Conservation (phyloP, 2,797 vertebrate genomes). For the Rhinogobio ventralis region DNA sequence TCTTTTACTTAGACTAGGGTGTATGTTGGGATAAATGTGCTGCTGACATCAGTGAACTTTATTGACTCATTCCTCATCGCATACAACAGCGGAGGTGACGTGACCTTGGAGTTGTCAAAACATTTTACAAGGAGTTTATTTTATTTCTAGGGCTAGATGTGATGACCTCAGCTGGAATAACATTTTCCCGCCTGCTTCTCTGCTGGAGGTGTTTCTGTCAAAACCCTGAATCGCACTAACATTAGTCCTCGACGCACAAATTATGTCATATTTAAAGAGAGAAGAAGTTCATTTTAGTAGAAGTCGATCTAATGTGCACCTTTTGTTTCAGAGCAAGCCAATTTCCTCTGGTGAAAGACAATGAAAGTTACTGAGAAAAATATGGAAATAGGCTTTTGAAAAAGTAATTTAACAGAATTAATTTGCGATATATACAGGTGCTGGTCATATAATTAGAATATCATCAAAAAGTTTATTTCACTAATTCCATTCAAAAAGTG, state of each 20-base stretch:
- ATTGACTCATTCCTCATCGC: background rate
- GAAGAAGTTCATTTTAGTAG: background rate
- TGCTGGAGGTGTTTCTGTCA: conserved; percentile 18
- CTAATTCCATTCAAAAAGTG: no score
- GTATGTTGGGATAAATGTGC: background rate
- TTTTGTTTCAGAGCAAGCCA: background rate
- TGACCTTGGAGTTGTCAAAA: conserved; percentile 16
- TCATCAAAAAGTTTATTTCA: no score
- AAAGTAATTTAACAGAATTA: background rate
- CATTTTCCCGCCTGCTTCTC: background rate
- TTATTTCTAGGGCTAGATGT: conserved; percentile 12
- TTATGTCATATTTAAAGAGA: background rate
- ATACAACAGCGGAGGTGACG: background rate
- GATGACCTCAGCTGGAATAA: conserved; percentile 19
- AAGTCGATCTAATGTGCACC: background rate
- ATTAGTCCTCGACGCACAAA: background rate
- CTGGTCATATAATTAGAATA: no score
- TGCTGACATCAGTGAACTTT: background rate
- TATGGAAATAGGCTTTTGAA: background rate
- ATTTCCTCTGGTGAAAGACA: background rate
- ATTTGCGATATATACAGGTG: background rate
- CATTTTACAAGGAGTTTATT: conserved; percentile 13
- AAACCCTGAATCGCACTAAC: background rate
- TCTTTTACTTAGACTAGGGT: background rate
- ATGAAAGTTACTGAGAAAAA: background rate